Evolutionary conservation across 2,888 invertebrate genomes (phyloP).

Genomic region (Cantharis nigra): DNA sequence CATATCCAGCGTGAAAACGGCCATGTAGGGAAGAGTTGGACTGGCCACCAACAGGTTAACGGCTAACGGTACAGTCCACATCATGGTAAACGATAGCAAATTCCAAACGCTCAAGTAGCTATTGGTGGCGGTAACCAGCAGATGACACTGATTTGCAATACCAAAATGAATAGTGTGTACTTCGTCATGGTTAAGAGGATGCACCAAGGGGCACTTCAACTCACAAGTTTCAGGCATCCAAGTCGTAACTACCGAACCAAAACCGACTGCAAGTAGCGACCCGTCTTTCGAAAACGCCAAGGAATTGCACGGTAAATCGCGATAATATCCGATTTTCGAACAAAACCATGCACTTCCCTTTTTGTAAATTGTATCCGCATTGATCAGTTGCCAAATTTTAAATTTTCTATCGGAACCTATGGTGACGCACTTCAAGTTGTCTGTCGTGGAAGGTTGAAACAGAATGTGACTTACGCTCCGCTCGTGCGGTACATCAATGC

Average conservation of each 20-base stretch:
- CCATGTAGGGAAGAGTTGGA: constrained; percentile 68
- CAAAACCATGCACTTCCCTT: constrained; percentile 69
- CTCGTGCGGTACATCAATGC: constrained; percentile 74
- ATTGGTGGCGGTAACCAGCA: constrained; percentile 63
- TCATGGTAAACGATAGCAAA: constrained; percentile 68
- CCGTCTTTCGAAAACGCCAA: constrained; percentile 75
- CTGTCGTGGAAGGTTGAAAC: constrained; percentile 61
- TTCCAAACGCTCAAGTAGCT: constrained; percentile 73
- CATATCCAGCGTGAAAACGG: constrained; percentile 66
- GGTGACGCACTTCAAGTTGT: constrained; percentile 64
- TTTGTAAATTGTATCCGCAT: constrained; percentile 61
- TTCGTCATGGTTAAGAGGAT: constrained; percentile 44
- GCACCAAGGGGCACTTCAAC: constrained; percentile 62
- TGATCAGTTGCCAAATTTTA: constrained; percentile 70
- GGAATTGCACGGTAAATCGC: constrained; percentile 61
- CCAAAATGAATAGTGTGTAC: constrained; percentile 64
- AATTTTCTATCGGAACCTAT: constrained; percentile 71
- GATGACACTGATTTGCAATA: constrained; percentile 60
- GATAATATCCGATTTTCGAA: constrained; percentile 65
- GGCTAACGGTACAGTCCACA: constrained; percentile 67
- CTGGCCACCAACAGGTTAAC: constrained; percentile 62
- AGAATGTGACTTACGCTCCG: constrained; percentile 62
- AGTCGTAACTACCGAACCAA: constrained; percentile 68
- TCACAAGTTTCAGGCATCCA: constrained; percentile 67
- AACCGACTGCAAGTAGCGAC: constrained; percentile 74